Percentiles rank a stretch among this genome's conserved stretches.
Conservation (phyloP, 1,140 invertebrate genomes). For the Meloidogyne exigua region DNA sequence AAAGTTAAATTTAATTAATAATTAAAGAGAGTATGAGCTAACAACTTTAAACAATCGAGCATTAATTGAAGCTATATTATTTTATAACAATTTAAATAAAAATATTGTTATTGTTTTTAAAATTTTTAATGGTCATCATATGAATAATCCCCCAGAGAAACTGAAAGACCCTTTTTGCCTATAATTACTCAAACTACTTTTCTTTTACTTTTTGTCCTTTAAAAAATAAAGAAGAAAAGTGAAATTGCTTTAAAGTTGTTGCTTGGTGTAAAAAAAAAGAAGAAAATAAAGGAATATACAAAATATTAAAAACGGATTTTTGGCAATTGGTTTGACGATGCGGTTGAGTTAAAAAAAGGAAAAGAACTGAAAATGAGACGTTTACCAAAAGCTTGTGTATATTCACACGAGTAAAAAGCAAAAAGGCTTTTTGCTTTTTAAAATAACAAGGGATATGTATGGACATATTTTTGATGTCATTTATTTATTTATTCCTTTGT, state of each 20-base stretch:
- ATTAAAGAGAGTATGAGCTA: no score
- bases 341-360: not conserved
- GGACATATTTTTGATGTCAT: not conserved
- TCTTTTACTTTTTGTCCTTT: not conserved
- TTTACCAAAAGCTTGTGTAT: not conserved
- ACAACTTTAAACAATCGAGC: no score
- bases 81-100: no score
- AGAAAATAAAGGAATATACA: not conserved
- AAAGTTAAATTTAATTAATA: no score
- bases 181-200: not conserved
- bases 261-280: not conserved
- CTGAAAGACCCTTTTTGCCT: no score
- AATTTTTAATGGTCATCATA: no score
- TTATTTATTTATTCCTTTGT: no score
- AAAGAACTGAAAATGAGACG: not conserved
- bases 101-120: no score
- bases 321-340: not conserved
- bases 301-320: not conserved
- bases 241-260: not conserved
- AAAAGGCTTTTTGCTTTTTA: not conserved
- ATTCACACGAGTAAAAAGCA: not conserved
- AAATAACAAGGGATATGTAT: not conserved
- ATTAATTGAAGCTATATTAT: no score
- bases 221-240: not conserved
- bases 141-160: not conserved